Conservation (phyloP, 2,113 vertebrate genomes). For the Myxocyprinus asiaticus region DNA sequence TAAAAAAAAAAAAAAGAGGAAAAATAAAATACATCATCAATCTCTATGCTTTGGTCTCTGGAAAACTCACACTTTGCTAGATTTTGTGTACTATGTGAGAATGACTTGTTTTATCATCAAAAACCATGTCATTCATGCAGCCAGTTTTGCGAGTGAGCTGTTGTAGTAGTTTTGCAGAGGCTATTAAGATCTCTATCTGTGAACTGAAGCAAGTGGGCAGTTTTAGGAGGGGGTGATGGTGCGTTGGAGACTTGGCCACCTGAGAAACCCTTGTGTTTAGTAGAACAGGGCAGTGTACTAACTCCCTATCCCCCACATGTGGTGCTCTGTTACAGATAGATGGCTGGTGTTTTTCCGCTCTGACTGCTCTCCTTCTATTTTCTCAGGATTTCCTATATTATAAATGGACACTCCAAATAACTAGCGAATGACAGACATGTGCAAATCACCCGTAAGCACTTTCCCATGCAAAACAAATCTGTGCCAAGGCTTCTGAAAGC, state of each 20-base stretch:
- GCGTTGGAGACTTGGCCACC: slow-evolving; percentile 44
- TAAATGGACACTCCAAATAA: slow-evolving; percentile 40
- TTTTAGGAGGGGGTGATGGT: slow-evolving; percentile 21
- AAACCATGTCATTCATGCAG: neutral
- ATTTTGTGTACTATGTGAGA: neutral
- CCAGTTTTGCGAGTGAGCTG: neutral
- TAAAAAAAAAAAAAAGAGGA: too few species aligned
- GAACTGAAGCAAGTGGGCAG: slow-evolving; percentile 44
- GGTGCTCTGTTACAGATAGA: slow-evolving; percentile 54
- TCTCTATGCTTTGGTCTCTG: neutral
- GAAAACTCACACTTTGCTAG: neutral
- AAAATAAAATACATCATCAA: too few species aligned
- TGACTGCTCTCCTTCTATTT: slow-evolving; percentile 1
- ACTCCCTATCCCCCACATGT: slow-evolving; percentile 17
- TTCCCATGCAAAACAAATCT: slow-evolving; percentile 49
- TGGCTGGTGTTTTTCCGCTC: slow-evolving; percentile 19
- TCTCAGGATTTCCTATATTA: slow-evolving; percentile 35
- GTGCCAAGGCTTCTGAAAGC: slow-evolving; percentile 55
- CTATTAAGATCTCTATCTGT: slow-evolving; percentile 50
- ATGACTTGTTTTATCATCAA: slow-evolving; percentile 10
- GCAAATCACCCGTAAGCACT: slow-evolving; percentile 55
- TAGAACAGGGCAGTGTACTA: neutral
- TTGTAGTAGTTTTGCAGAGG: slow-evolving; percentile 45
- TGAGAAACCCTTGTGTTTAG: slow-evolving; percentile 49
- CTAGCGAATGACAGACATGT: slow-evolving; percentile 40